A percentile compares a stretch with the other conserved stretches of the same genome.
phyloP scores from a whole-genome alignment of 2,113 vertebrate genomes.

The Garra rufa region DNA sequence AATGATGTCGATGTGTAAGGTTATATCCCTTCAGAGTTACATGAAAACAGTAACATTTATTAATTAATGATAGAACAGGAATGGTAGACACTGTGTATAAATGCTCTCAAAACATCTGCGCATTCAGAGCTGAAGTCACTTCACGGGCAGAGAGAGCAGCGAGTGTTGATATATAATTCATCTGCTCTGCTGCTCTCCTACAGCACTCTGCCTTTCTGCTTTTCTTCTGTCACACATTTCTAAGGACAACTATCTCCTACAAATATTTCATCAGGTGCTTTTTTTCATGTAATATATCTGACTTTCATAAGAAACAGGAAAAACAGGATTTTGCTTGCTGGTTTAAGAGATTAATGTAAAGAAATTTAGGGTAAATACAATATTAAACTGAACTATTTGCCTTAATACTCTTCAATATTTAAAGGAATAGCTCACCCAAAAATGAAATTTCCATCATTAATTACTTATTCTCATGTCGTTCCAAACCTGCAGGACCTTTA shows the following conservation, averaged over 20 bases:
- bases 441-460: no score
- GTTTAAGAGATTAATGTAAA: not conserved
- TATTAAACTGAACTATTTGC: no score
- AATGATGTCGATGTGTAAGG: conserved; percentile 28
- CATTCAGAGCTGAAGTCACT: not conserved
- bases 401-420: not conserved
- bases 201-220: not conserved
- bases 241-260: not conserved
- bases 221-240: not conserved
- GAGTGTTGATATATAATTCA: conserved; percentile 27
- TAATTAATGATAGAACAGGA: conserved; percentile 37
- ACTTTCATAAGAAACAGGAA: not conserved
- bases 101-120: not conserved
- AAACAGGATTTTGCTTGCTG: not conserved
- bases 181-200: not conserved
- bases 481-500: no score
- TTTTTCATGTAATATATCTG: conserved; percentile 5
- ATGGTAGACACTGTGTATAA: not conserved
- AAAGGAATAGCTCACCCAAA: no score
- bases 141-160: not conserved
- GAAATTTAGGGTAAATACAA: no score
- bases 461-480: no score
- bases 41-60: conserved; percentile 38
- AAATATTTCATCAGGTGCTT: not conserved
- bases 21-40: conserved; percentile 38